These are phyloP conservation scores for Alsophila aescularia DNA, from an alignment of 2,888 invertebrate genomes.

Conservation along the genomic window DNA sequence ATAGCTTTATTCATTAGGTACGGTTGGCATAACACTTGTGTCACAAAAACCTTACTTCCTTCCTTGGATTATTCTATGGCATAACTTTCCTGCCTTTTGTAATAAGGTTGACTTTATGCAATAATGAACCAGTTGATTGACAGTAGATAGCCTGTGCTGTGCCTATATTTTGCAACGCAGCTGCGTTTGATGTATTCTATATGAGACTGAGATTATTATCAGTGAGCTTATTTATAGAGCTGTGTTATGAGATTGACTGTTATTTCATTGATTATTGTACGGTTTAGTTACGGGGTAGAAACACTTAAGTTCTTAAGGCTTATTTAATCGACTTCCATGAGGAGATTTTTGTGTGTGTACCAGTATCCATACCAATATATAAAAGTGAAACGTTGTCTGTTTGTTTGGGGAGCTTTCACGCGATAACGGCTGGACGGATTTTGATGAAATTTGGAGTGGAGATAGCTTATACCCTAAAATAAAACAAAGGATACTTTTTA, in stretches of 20 bases:
- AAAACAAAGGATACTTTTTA: no score
- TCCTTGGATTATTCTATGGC: slow-evolving; percentile 14
- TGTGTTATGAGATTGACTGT: background rate
- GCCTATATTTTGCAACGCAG: background rate
- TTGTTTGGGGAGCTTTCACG: no score
- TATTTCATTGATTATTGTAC: background rate
- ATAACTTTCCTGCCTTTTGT: slow-evolving; percentile 3
- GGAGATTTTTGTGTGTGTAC: no score
- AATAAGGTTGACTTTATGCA: slow-evolving; percentile 16
- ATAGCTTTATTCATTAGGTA: no score
- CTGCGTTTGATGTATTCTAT: slow-evolving; percentile 1
- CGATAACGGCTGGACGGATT: no score
- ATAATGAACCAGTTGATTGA: slow-evolving; percentile 13
- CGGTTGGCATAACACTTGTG: slow-evolving; percentile 6
- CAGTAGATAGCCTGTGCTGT: background rate
- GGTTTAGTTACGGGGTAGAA: no score
- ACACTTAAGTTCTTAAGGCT: no score
- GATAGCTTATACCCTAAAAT: no score
- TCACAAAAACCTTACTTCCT: slow-evolving; percentile 21
- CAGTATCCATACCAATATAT: no score
- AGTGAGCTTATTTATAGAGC: background rate
- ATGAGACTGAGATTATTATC: slow-evolving; percentile 3
- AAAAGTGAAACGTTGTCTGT: no score
- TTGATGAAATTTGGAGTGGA: no score
- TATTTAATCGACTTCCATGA: no score